Base-by-base conservation (phyloP, 2,113 vertebrate species). In the pig (Sus scrofa) region DNA sequence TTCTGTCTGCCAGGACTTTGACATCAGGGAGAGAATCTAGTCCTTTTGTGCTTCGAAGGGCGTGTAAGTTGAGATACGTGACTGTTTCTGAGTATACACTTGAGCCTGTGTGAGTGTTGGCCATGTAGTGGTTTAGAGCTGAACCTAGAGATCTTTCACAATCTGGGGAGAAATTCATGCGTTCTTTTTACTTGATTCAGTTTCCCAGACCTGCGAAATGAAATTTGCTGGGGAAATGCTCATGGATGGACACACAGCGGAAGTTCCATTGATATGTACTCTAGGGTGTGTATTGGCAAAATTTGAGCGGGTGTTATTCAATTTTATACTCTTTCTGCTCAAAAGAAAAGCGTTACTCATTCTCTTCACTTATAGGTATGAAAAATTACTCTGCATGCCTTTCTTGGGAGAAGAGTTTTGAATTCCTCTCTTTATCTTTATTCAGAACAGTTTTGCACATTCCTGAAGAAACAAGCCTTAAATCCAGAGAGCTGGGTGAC, bases 371-470 rank as follows among this genome's bases (percentile, higher is more conserved):
- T 37, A 70, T 56, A 95, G 93, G 91, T 91, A 94, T 87, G 94
- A 95, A 97, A 95, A 97, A 95, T 92, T 78, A 89, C 78, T 81
- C 63, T 67, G 86, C 70, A 34, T 81, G 87, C 85, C 91, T 95
- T 95, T 93, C 68, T 94, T 56, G 50, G 73, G 88, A 96, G 71
- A 98, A 93, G 75, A 91, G 60, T 39, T 97, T 93, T 82, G 24
- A 95, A 96, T 96, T 97, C 83, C 92, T 97, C 73, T 15, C 92
- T 95, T 97, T 95, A 94, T 93, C 94, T 97, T 83, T 93, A 71
- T 71, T 94, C 73, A 83, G 78, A 98, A 63, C 39, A 93, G 71
- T 85, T 86, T 16, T 79, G 63, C 39, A 90, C 83, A 95, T 97
- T 97, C 96, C 95, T 97, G 91, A 92, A 94, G 92, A 94, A 97